phyloP scores from a whole-genome alignment of 2,113 vertebrate species.

The Dendropsophus ebraccatus region DNA sequence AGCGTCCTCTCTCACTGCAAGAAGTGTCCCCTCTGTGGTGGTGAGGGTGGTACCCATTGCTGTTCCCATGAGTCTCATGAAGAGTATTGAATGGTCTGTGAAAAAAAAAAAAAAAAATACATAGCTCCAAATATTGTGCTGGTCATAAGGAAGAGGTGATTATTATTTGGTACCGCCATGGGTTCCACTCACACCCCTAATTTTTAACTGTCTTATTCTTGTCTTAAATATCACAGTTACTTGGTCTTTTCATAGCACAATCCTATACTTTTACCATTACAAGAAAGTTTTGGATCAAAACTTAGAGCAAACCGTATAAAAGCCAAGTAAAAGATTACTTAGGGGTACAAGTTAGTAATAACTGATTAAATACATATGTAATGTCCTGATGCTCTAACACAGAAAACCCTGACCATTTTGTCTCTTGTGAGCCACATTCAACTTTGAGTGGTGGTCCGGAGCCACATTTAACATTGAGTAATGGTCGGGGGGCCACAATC shows the following conservation, averaged over 20 bases:
- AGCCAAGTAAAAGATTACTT: background rate
- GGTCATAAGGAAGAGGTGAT: no score
- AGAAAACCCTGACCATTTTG: no score
- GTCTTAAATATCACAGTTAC: background rate
- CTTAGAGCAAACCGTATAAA: background rate
- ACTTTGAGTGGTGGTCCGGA: no score
- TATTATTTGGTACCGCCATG: background rate
- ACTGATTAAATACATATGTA: background rate
- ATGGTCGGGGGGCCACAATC: no score
- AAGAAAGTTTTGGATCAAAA: background rate
- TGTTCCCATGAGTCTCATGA: background rate
- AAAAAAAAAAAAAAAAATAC: no score
- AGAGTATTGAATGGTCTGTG: background rate
- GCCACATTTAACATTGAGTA: no score
- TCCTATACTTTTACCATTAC: background rate
- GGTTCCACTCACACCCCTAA: background rate
- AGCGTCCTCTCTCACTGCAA: no score
- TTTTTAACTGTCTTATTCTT: background rate
- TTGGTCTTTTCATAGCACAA: background rate
- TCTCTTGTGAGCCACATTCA: no score
- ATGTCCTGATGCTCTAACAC: background rate
- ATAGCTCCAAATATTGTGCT: background rate
- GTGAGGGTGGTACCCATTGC: background rate
- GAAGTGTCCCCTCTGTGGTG: no score
- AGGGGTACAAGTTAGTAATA: background rate